Evolutionary conservation across 2,113 vertebrate genomes (phyloP), one percentile per base, ranked within the genome.

Genomic region (Spilogale gracilis): DNA sequence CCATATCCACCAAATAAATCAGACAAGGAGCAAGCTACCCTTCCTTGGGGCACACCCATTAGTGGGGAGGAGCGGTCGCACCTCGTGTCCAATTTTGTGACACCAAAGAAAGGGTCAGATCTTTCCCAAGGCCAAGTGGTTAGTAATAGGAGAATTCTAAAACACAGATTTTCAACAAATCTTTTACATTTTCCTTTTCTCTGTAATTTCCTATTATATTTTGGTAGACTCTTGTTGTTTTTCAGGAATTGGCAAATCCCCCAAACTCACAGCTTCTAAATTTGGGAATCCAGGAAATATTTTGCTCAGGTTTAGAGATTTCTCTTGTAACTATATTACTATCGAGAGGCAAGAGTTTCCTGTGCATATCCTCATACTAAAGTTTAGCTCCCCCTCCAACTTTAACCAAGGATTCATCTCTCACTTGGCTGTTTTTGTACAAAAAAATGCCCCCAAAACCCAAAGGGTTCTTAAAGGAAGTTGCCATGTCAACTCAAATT

Each of bases 221-320:
- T 98, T 86, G 93, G 86, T 87, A 94, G 84, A 43, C 61, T 61
- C 83, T 82, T 93, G 78, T 93, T 98, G 90, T 91, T 95, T 97
- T 67, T 43, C 30, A 89, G 69, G 95, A 91, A 85, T 80, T 97
- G 94, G 92, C 65, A 83, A 96, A 12, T 76, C 23, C 60, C 65
- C 67, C 89, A 95, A 86, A 86, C 83, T 96, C 94, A 89, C 78
- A 95, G 74, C 58, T 79, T 97, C 73, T 97, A 96, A 97, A 93
- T 93, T 93, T 94, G 89, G 80, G 80, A 96, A 91, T 93, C 76
- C 89, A 96, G 92, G 97, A 92, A 93, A 96, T 93, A 96, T 23
- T 95, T 95, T 16, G 48, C 83, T 94, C 78, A 76, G 85, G 94
- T 91, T 91, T 86, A 52, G 89, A 83, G 83, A 95, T 74, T 79